Conservation (phyloP, 2,797 vertebrate genomes). For the Protosalanx chinensis region DNA sequence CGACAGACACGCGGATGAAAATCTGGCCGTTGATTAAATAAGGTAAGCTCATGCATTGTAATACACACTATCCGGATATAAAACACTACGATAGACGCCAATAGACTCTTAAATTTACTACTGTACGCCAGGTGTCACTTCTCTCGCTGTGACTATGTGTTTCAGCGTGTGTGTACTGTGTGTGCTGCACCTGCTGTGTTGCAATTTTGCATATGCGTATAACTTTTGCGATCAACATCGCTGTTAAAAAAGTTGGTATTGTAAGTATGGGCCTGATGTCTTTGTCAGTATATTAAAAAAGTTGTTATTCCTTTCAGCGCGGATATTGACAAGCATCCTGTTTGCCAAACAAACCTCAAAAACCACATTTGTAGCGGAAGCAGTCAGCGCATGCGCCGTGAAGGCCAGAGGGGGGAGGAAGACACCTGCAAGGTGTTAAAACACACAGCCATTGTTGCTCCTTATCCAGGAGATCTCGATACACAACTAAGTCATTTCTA, state of each 20-base stretch:
- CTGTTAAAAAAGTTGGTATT: neutral
- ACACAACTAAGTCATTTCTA: neutral
- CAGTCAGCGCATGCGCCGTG: constrained; percentile 50
- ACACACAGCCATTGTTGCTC: neutral
- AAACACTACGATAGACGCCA: neutral
- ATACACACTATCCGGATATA: neutral
- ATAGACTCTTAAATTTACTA: neutral
- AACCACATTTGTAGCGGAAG: neutral
- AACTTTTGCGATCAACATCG: neutral
- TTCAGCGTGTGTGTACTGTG: neutral
- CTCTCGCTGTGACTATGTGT: constrained; percentile 42
- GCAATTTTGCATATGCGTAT: neutral
- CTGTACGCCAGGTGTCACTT: constrained; percentile 50
- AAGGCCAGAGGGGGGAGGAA: neutral
- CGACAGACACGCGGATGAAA: constrained; percentile 35
- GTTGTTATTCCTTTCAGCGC: neutral
- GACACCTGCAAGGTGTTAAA: neutral
- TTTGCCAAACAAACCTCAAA: constrained; percentile 28
- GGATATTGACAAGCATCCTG: constrained; percentile 31
- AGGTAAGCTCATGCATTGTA: constrained; percentile 40
- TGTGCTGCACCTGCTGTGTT: neutral
- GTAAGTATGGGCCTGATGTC: neutral
- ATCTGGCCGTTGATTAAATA: constrained; percentile 29
- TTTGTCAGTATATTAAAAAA: neutral
- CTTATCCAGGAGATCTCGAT: neutral